Percentiles rank a stretch among this genome's conserved stretches.
Evolutionary conservation across 2,888 invertebrate genomes (phyloP).

Genomic region (Lasioglossum lativentre): DNA sequence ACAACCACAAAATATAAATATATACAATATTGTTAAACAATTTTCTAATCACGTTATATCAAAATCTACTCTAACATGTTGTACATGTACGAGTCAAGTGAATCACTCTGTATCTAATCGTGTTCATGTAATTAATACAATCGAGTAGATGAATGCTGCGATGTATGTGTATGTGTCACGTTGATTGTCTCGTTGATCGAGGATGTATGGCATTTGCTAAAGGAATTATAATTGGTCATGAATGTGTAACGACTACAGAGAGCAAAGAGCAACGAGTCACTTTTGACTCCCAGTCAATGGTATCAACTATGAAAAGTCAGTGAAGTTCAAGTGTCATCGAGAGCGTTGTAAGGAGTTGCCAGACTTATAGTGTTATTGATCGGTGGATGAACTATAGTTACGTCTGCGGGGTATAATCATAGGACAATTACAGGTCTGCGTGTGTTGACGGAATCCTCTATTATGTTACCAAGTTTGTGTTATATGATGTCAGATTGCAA

Average conservation of each 20-base stretch:
- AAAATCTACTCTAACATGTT: neutral
- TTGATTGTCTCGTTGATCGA: neutral
- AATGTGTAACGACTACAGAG: neutral
- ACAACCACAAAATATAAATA: neutral
- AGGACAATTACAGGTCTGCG: neutral
- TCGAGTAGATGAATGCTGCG: neutral
- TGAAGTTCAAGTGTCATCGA: neutral
- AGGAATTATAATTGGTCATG: neutral
- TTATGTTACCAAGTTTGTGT: neutral
- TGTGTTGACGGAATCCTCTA: constrained; percentile 10
- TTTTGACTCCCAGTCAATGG: neutral
- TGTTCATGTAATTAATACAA: neutral
- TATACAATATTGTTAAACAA: neutral
- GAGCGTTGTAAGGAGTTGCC: neutral
- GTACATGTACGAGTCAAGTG: neutral
- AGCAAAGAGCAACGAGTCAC: neutral
- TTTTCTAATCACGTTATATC: too few species aligned
- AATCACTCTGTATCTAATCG: constrained; percentile 1
- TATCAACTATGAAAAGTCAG: neutral
- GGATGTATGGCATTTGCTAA: neutral
- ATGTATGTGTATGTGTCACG: neutral
- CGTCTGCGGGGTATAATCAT: neutral
- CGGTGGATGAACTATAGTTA: neutral
- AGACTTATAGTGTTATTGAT: constrained; percentile 16
- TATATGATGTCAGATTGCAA: neutral